Evolutionary conservation across 2,888 invertebrate genomes (phyloP).

Genomic region (Tenodera sinensis): DNA sequence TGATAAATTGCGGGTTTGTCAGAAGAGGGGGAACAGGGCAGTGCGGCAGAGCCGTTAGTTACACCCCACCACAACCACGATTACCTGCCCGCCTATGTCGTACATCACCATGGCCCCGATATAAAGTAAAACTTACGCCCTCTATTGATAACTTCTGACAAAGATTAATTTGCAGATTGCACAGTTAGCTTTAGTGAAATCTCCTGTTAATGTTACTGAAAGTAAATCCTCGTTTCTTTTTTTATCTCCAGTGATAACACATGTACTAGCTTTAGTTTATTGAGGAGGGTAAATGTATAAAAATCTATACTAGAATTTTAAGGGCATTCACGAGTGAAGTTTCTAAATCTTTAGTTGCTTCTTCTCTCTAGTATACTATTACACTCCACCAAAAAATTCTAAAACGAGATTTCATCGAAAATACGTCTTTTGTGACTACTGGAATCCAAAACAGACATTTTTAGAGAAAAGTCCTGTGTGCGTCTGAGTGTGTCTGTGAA

Average conservation of each 20-base stretch:
- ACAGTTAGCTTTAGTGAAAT: background rate
- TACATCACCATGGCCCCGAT: background rate
- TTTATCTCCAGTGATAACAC: background rate
- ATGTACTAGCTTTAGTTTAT: background rate
- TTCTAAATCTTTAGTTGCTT: too few species aligned
- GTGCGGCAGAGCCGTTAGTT: too few species aligned
- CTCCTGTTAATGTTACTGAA: background rate
- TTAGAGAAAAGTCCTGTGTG: too few species aligned
- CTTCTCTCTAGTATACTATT: too few species aligned
- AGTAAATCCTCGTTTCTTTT: background rate
- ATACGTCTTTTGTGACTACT: too few species aligned
- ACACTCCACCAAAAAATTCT: too few species aligned
- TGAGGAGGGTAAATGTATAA: too few species aligned
- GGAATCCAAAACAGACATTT: too few species aligned
- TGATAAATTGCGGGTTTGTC: conserved; percentile 14
- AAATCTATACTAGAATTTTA: too few species aligned
- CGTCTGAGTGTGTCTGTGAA: too few species aligned
- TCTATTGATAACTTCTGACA: background rate
- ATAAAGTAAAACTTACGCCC: background rate
- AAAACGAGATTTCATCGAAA: too few species aligned
- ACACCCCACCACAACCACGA: background rate
- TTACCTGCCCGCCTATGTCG: background rate
- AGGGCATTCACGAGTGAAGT: too few species aligned
- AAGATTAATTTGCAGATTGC: background rate
- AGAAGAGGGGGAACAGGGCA: background rate